Conservation (phyloP, 2,797 vertebrate species). For the Vespertilio murinus region DNA sequence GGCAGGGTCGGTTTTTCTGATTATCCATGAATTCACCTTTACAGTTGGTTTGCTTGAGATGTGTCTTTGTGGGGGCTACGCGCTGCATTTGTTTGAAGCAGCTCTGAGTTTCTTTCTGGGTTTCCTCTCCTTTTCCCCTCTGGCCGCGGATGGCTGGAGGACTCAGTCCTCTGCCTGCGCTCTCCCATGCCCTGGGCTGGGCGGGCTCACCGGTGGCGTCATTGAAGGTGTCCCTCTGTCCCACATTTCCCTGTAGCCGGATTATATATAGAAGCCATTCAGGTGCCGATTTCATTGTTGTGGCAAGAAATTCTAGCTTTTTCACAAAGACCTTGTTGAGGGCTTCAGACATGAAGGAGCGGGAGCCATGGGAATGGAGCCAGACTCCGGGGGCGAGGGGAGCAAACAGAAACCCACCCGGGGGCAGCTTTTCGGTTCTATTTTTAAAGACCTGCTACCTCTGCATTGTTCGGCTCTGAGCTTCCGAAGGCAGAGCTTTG, state of each 20-base stretch:
- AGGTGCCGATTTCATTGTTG: not conserved
- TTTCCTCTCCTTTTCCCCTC: not conserved
- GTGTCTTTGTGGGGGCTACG: not conserved
- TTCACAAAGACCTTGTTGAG: slow-evolving; percentile 32
- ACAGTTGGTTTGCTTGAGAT: not conserved
- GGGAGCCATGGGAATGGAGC: slow-evolving; percentile 14
- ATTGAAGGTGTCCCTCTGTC: slow-evolving; percentile 2
- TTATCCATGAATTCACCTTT: slow-evolving; percentile 25
- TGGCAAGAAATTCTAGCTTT: slow-evolving; percentile 28
- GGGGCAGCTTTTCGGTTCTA: slow-evolving; percentile 15
- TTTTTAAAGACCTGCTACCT: slow-evolving; percentile 29
- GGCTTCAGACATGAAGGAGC: not conserved
- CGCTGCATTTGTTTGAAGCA: not conserved
- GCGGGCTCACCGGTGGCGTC: not conserved
- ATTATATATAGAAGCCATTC: slow-evolving; percentile 51
- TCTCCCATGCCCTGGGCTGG: not conserved
- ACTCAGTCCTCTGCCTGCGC: not conserved
- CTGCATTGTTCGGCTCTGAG: not conserved
- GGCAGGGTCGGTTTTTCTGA: not conserved
- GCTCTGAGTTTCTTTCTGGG: slow-evolving; percentile 17
- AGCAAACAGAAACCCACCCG: not conserved
- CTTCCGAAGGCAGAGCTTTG: slow-evolving; percentile 34
- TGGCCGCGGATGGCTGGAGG: not conserved
- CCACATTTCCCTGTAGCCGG: not conserved
- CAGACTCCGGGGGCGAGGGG: not conserved